A percentile compares a stretch with the other conserved stretches of the same genome.
phyloP scores from a whole-genome alignment of 2,888 invertebrate species.

The Byasa hedistus region DNA sequence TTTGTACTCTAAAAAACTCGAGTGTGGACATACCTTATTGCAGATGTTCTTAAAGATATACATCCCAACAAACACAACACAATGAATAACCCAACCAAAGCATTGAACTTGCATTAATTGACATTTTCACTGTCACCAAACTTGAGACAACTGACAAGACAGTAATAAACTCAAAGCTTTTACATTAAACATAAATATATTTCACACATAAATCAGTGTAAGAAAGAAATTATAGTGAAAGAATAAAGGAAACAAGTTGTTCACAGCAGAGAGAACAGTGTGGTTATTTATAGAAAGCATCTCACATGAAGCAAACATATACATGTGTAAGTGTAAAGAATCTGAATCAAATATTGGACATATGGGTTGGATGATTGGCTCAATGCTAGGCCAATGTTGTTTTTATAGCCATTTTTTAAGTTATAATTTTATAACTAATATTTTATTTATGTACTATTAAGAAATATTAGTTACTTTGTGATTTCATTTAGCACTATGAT shows the following conservation, averaged over 20 bases:
- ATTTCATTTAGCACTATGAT: no score
- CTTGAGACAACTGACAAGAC: constrained; percentile 36
- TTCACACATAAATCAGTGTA: constrained; percentile 1
- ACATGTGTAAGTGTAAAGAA: constrained; percentile 30
- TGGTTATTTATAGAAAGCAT: constrained; percentile 69
- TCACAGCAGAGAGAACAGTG: constrained; percentile 44
- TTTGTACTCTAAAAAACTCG: neutral
- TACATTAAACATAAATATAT: constrained; percentile 11
- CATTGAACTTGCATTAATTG: constrained; percentile 34
- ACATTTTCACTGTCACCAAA: constrained; percentile 47
- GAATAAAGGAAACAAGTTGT: constrained; percentile 28
- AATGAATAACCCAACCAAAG: constrained; percentile 35
- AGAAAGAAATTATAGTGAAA: constrained; percentile 26
- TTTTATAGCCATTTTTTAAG: neutral
- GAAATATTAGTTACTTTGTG: no score
- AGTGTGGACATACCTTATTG: constrained; percentile 48
- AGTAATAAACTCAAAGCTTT: constrained; percentile 36
- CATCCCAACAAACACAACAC: constrained; percentile 50
- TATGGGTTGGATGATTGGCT: constrained; percentile 23
- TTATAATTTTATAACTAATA: neutral
- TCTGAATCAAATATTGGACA: constrained; percentile 27
- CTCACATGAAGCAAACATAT: constrained; percentile 62
- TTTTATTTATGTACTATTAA: no score
- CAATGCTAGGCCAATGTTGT: constrained; percentile 18
- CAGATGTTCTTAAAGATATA: constrained; percentile 57